Evolutionary conservation across 2,113 vertebrate species (phyloP).

Genomic region (Malurus elegans): DNA sequence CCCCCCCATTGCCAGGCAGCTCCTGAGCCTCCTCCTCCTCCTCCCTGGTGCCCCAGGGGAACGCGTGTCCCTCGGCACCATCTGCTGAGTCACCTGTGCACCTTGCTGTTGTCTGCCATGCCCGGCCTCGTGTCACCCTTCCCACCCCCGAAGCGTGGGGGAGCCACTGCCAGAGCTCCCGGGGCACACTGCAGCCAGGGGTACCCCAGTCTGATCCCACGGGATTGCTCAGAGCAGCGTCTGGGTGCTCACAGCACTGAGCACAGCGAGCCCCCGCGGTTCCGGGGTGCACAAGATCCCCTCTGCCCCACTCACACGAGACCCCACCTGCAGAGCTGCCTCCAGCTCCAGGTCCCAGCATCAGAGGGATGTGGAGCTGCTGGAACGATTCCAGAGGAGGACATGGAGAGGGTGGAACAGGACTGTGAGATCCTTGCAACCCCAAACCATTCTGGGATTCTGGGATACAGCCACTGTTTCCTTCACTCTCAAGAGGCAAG

Average conservation of each 20-base stretch:
- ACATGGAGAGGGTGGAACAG: neutral
- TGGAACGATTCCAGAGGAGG: neutral
- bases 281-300: fast-evolving
- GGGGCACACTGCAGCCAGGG: neutral
- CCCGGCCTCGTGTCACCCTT: neutral
- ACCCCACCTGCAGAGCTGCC: neutral
- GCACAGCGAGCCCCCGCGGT: fast-evolving
- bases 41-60: neutral
- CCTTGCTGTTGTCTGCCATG: neutral
- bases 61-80: neutral
- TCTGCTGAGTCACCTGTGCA: neutral
- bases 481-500: neutral
- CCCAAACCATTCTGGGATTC: neutral
- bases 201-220: neutral
- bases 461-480: fast-evolving
- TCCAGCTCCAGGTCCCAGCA: neutral
- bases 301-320: neutral
- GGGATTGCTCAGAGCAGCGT: neutral
- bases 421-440: neutral
- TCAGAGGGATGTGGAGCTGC: neutral
- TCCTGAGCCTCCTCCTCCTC: neutral
- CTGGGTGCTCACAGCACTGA: neutral
- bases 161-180: neutral
- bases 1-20: neutral
- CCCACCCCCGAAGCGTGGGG: fast-evolving